Evolutionary conservation across 2,888 invertebrate species (phyloP), one percentile per base, ranked within the genome.

Genomic region (Drosophila vallismaia): DNA sequence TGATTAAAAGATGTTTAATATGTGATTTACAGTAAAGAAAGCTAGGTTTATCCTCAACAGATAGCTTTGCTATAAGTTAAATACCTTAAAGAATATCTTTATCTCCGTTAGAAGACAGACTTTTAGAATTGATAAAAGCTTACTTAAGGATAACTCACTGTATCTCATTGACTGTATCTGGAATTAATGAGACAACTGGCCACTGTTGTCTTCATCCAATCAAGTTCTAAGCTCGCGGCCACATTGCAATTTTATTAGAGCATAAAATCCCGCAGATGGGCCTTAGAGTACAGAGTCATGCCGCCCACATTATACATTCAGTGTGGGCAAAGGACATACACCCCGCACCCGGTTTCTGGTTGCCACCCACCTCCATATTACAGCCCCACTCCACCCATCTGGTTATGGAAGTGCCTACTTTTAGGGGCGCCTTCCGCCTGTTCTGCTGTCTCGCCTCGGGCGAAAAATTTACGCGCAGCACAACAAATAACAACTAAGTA

Each of bases 401-500:
- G 19, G 44, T 44, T 44, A 24, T 44, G 44, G 10, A 10, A 44
- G 19, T 44, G 60, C 60, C 50, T 56, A 50, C 36, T 49, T 57
- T 69, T 26, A 26, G 38, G 31, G 14, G n/a, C 44, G 62, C 36
- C 45, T 19, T 45, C 40, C 40, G 26, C 24, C 53, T 24, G 70
- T 58, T 69, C 58, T 50, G 55, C 26, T 40, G 50, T 54, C 38
- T 56, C 51, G 82, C 86, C 67, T 50, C 46, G 44, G 52, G 84
- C 74, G 52, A 49, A 67, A 73, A 79, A 70, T 83, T 79, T 75
- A 74, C 68, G 77, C 77, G 67, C 62, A 66, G 69, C 71, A 68
- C 73, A 83, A 69, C 80, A 83, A 86, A 86, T 77, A 83, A 75
- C 68, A 66, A 80, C 71, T 58, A 74, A 86, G 83, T 79, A 83